Base-by-base conservation (phyloP, 1,140 invertebrate genomes). In the Xylocopa sonorina region DNA sequence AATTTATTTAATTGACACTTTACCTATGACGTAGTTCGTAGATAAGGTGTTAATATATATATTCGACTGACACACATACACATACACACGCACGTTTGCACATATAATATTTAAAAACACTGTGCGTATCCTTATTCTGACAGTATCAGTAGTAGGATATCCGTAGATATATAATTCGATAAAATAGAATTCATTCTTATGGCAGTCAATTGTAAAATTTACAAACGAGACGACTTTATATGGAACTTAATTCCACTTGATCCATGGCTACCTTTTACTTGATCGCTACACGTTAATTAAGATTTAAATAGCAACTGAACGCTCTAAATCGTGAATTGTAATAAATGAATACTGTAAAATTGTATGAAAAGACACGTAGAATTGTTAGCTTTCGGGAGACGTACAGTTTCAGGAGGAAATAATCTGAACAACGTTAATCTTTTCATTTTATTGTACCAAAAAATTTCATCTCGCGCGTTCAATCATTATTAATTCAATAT, bases 401-500 rank as follows among this genome's bases (percentile, higher is more conserved):
- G 27, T 12, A 21, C n/a, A 62, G 9, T 48, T 14, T 62, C 29
- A 34, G 58, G 58, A 34, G 3, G 10, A 27, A 84, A 84, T 83
- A 60, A 80, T 72, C 24, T 5, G 10, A 34, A 67, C 80, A 60
- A 60, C 50, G 53, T 83, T 88, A 72, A 79, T 80, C 82, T 84
- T 88, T 88, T 87, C 69, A 57, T 86, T 88, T 89, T 89, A 89
- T 89, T 89, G 87, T 89, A 89, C 88, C 88, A 89, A 88, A 89
- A 89, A 89, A 88, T 89, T 86, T 78, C 85, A 89, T 89, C 85
- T 89, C 84, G n/a, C n/a, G n/a, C n/a, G 78, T 87, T 88, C 80
- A 84, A 88, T 89, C 84, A 87, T 88, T 78, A 78, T 88, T 88
- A 87, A 87, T 88, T 88, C 82, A 89, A 87, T 88, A 89, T 89